Evolutionary conservation across 2,797 vertebrate species (phyloP), one percentile per base, ranked within the genome.

Genomic region (Delichon dasypus): DNA sequence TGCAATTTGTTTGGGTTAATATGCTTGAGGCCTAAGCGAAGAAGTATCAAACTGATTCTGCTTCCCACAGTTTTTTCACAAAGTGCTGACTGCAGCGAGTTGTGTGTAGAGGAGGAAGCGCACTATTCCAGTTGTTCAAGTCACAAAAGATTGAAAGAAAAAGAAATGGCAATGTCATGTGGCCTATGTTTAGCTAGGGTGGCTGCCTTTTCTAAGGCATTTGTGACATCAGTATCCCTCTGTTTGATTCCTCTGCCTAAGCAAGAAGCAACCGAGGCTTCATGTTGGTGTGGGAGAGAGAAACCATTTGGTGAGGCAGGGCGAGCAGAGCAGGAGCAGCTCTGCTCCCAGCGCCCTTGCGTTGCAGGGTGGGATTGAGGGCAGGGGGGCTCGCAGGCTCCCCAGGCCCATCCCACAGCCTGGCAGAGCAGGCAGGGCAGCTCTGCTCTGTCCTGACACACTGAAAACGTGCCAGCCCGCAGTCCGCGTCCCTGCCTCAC

Each of bases 1-100:
- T 78, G 29, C 36, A 83, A 68, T 65, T 85, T 78, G 27, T 67
- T 90, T 85, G 51, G 18, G 47, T 72, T 85, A 58, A 74, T 92
- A 65, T 88, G 29, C 42, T 54, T 68, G 60, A 90, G n/a, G n/a
- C 13, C 27, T 18, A 65, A 61, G 30, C 50, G 27, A 80, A 77
- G 68, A 57, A 65, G 13, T 42, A 54, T 68, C 51, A 55, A 57
- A 71, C 30, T n/a, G 42, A 13, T 83, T 90, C 34, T 77, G 0
- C 40, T 72, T 77, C 57, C 29, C 34, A 11, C 18, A 78, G n/a
- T 21, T 60, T 16, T 94, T 82, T 61, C 58, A 85, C 11, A 58
- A 77, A 34, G 11, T 47, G 23, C 58, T 77, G 42, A 51, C 68
- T 71, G 50, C 9, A 55, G 42, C 40, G 61, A 27, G 11, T 29